Conservation (phyloP, 2,797 vertebrate genomes). For the Melanotaenia parkinsoni region DNA sequence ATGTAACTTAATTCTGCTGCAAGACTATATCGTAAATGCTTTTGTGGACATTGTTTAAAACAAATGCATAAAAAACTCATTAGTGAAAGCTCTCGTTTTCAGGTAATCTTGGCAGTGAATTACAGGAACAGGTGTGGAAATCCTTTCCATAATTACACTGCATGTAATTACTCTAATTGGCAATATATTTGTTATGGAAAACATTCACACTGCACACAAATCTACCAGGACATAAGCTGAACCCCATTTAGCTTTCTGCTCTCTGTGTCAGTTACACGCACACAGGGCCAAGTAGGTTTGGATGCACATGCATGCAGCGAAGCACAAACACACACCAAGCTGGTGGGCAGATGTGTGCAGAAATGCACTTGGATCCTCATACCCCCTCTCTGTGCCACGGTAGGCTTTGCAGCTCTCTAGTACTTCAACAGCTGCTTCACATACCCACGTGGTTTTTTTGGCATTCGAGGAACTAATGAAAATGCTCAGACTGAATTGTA, state of each 20-base stretch:
- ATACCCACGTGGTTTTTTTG: conserved; percentile 64
- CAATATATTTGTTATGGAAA: conserved; percentile 6
- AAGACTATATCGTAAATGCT: not conserved
- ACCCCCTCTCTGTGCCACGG: conserved; percentile 3
- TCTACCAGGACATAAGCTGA: not conserved
- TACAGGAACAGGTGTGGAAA: conserved; percentile 14
- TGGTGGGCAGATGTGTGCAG: conserved; percentile 65
- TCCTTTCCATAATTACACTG: not conserved
- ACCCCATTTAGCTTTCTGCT: not conserved
- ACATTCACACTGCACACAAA: not conserved
- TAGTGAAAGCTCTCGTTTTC: not conserved
- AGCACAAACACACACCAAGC: conserved; percentile 30
- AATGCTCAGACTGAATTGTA: conserved; percentile 75
- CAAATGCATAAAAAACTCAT: not conserved
- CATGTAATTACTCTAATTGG: conserved; percentile 9
- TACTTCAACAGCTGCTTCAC: conserved; percentile 69
- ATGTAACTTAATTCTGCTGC: not conserved
- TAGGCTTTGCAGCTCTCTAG: conserved; percentile 42
- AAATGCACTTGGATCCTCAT: conserved; percentile 52
- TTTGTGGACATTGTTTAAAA: conserved; percentile 10
- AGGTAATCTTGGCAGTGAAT: not conserved
- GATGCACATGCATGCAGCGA: conserved; percentile 7
- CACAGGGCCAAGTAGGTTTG: conserved; percentile 3
- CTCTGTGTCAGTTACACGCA: not conserved
- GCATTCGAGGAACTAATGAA: conserved; percentile 73